These are phyloP conservation scores for Struthidea cinerea DNA, from an alignment of 2,113 vertebrate genomes.

Conservation along the genomic window DNA sequence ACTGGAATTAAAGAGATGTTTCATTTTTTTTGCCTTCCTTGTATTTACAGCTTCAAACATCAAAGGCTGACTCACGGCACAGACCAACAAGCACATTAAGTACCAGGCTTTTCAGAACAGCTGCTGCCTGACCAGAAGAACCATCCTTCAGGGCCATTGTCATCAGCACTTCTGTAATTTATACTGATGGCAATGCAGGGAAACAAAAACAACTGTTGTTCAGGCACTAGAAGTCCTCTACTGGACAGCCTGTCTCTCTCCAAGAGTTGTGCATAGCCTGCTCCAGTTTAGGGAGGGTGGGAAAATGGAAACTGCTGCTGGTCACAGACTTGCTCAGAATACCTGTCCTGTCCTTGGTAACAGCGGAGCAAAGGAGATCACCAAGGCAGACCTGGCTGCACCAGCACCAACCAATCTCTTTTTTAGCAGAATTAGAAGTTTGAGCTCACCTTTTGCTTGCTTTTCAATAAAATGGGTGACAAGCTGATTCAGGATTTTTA, in stretches of 20 bases:
- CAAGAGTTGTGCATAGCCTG: background rate
- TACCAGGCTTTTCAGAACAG: background rate
- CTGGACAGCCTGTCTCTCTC: background rate
- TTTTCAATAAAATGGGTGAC: background rate
- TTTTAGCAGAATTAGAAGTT: background rate
- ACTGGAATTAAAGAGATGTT: background rate
- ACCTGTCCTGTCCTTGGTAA: too few relatives aligned
- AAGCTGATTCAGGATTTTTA: background rate
- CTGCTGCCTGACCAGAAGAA: background rate
- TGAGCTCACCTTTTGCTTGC: background rate
- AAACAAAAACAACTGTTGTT: background rate
- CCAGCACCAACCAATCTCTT: background rate
- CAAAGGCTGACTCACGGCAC: background rate
- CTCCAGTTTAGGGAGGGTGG: background rate
- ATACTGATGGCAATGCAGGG: background rate
- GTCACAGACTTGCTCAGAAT: background rate
- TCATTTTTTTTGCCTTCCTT: background rate
- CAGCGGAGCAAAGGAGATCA: background rate
- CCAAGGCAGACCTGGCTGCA: background rate
- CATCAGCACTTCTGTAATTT: background rate
- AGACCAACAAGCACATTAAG: background rate
- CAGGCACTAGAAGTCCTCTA: background rate
- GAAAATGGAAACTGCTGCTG: background rate
- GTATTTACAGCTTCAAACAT: background rate
- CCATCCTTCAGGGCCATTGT: background rate